Evolutionary conservation across 2,113 vertebrate species (phyloP).

Genomic region (Jaculus jaculus): DNA sequence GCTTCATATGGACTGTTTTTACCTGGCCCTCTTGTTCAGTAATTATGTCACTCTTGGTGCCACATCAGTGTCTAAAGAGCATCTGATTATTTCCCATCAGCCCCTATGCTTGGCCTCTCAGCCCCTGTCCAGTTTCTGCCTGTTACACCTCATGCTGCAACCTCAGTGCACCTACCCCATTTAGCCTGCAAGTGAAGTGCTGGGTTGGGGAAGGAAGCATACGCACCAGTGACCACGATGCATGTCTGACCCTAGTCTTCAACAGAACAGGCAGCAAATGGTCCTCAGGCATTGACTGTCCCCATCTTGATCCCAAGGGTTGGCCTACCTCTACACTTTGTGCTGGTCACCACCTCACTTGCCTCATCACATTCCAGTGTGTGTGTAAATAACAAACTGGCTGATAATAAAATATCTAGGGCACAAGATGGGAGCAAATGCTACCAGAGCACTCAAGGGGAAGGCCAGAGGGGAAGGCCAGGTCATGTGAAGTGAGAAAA

Average conservation of each 20-base stretch:
- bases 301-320: background rate
- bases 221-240: background rate
- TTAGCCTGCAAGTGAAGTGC: background rate
- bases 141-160: background rate
- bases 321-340: background rate
- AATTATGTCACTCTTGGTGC: background rate
- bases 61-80: background rate
- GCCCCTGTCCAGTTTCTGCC: background rate
- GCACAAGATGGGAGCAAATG: background rate
- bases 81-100: background rate
- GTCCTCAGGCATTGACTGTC: background rate
- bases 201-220: too few species aligned
- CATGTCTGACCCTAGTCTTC: background rate
- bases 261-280: background rate
- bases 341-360: background rate
- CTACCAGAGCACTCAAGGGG: background rate
- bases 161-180: background rate
- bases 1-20: background rate
- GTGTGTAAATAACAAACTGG: background rate
- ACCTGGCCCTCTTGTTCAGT: background rate
- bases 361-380: background rate
- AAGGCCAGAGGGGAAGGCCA: background rate
- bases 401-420: background rate
- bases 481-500: background rate
- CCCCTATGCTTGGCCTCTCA: background rate